Conservation (phyloP, 2,113 vertebrate genomes). For the Alethe castanea region DNA sequence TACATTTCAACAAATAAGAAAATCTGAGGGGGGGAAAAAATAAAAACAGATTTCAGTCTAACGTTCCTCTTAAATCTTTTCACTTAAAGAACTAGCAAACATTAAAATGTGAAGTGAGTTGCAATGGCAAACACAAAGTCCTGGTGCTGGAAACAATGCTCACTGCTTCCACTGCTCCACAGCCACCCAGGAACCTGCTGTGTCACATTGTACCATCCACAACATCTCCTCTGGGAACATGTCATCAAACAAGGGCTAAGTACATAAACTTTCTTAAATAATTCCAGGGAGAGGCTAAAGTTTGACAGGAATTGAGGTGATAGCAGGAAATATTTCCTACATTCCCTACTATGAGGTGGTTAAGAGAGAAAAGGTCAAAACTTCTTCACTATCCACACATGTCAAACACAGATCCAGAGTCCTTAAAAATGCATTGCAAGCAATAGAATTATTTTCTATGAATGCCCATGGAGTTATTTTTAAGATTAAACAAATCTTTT, state of each 20-base stretch:
- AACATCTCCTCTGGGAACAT: neutral
- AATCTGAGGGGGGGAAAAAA: neutral
- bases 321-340: neutral
- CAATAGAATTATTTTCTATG: neutral
- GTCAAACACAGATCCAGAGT: neutral
- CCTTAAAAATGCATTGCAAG: neutral
- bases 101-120: neutral
- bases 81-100: neutral
- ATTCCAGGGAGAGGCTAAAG: neutral
- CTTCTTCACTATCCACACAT: neutral
- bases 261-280: neutral
- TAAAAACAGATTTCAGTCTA: neutral
- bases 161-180: neutral
- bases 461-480: neutral
- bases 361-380: neutral
- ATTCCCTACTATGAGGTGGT: neutral
- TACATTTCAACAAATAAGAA: neutral
- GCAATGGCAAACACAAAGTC: neutral
- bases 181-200: neutral
- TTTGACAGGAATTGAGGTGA: neutral
- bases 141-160: neutral
- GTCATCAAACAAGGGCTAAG: neutral
- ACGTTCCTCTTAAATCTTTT: neutral
- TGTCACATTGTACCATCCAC: neutral
- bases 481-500: neutral